Conservation (phyloP, 2,113 vertebrate genomes). For the Tachycineta bicolor region DNA sequence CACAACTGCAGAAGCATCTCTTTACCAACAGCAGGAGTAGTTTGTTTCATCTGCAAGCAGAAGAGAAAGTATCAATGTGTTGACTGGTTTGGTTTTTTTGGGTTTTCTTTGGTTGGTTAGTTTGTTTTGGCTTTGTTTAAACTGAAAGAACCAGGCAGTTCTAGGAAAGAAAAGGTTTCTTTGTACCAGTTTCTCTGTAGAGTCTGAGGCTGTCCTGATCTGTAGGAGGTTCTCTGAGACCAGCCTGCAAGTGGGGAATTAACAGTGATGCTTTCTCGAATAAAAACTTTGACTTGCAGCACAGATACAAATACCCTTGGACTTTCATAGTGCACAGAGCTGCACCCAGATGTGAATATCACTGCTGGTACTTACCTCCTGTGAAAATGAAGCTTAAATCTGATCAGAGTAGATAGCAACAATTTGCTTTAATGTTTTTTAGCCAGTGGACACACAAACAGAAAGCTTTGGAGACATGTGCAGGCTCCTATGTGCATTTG, state of each 20-base stretch:
- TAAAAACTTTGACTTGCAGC: neutral
- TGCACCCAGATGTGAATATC: neutral
- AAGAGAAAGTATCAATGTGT: neutral
- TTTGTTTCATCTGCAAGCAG: neutral
- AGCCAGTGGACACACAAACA: neutral
- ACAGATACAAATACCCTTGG: neutral
- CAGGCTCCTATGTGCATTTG: neutral
- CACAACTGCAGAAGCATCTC: neutral
- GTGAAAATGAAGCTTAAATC: neutral
- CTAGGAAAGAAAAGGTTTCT: neutral
- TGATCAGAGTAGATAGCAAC: neutral
- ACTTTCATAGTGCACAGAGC: neutral
- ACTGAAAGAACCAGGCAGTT: neutral
- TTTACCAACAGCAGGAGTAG: neutral
- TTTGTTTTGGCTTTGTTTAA: neutral
- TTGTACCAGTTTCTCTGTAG: neutral
- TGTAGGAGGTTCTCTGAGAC: neutral
- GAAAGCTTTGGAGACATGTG: rapidly evolving
- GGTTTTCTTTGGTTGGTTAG: neutral
- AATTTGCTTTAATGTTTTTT: neutral
- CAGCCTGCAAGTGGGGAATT: neutral
- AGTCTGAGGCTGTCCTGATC: neutral
- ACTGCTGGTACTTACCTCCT: neutral
- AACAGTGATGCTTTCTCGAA: neutral
- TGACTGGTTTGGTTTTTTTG: neutral